Percentiles rank a stretch among this genome's conserved stretches.
phyloP scores from a whole-genome alignment of 2,797 vertebrate species.

The Sebastes ruberrimus region DNA sequence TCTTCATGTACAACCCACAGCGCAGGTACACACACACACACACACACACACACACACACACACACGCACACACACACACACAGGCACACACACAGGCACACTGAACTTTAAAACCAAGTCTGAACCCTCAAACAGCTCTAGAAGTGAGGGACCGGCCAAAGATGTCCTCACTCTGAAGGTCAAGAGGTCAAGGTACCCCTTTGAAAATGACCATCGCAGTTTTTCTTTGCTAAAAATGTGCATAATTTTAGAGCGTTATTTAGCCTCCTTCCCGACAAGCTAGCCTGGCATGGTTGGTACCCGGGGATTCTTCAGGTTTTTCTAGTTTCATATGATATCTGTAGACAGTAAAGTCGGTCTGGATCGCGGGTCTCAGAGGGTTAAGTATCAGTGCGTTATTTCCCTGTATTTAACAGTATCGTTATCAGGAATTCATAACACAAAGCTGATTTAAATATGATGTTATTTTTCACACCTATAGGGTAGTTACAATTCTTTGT shows the following conservation, averaged over 20 bases:
- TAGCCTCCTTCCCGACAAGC: too few species aligned
- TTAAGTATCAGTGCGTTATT: not conserved
- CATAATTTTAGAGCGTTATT: too few species aligned
- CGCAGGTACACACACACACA: conserved; percentile 84
- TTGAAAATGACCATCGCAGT: too few species aligned
- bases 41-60: not conserved
- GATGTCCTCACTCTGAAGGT: too few species aligned
- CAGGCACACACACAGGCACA: not conserved
- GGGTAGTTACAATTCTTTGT: not conserved
- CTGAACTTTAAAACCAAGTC: too few species aligned
- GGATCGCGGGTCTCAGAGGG: too few species aligned
- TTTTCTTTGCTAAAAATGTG: too few species aligned
- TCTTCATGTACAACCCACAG: conserved; percentile 97
- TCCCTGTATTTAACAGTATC: not conserved
- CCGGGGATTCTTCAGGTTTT: not conserved
- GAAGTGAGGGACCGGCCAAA: too few species aligned
- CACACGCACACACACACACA: not conserved
- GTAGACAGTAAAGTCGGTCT: too few species aligned
- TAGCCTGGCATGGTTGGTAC: too few species aligned
- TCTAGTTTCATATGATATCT: not conserved
- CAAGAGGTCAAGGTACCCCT: too few species aligned
- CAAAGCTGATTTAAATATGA: not conserved
- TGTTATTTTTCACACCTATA: not conserved
- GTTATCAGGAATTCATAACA: not conserved
- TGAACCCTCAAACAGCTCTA: too few species aligned